phyloP scores from a whole-genome alignment of 2,113 vertebrate species.

The Pristiophorus japonicus region DNA sequence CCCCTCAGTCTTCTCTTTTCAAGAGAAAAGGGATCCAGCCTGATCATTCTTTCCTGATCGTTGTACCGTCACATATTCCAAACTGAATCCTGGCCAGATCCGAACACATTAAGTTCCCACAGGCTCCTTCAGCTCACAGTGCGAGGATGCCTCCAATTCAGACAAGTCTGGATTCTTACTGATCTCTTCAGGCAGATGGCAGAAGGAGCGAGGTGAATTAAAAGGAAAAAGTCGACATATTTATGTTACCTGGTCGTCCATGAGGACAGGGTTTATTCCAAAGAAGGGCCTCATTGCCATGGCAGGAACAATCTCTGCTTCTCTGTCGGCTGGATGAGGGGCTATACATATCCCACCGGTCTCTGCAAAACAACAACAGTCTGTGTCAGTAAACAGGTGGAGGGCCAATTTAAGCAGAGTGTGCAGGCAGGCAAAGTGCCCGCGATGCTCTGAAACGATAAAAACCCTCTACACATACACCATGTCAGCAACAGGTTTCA shows the following conservation, averaged over 20 bases:
- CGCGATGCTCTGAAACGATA: background rate
- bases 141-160: too few relatives aligned
- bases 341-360: constrained; percentile 72
- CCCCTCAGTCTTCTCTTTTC: too few relatives aligned
- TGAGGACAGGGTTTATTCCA: constrained; percentile 61
- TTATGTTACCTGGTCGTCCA: constrained; percentile 61
- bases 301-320: constrained; percentile 65
- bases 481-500: background rate
- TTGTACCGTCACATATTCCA: background rate
- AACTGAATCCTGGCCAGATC: background rate
- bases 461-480: background rate
- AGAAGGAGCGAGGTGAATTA: background rate
- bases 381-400: background rate
- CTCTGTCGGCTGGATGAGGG: constrained; percentile 59
- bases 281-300: constrained; percentile 74
- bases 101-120: background rate
- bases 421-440: too few relatives aligned
- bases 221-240: background rate
- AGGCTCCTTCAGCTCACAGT: background rate
- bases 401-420: background rate
- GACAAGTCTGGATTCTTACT: background rate
- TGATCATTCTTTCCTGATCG: too few relatives aligned
- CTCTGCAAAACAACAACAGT: constrained; percentile 50
- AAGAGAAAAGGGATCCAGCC: too few relatives aligned
- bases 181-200: background rate